A percentile compares a stretch with the other conserved stretches of the same genome.
These are phyloP conservation scores for Drosophila trapezifrons DNA, from an alignment of 1,140 invertebrate species.

Conservation along the genomic window DNA sequence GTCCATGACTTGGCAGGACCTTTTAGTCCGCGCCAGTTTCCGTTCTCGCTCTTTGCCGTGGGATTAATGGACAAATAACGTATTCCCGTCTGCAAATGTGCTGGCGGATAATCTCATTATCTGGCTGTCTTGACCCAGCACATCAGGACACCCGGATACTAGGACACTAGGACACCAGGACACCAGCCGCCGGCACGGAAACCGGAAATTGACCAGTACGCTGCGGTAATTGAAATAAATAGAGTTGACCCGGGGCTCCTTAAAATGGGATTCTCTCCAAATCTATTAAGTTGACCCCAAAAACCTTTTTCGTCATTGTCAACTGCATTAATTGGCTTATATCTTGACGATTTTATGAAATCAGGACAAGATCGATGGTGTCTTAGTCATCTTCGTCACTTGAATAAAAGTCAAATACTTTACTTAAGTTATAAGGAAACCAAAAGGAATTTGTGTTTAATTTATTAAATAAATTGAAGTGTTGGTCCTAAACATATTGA, in stretches of 20 bases:
- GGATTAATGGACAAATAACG: constrained; percentile 53
- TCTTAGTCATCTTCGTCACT: neutral
- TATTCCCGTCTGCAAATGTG: constrained; percentile 48
- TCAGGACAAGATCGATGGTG: neutral
- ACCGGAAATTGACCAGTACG: constrained; percentile 44
- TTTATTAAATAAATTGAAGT: neutral
- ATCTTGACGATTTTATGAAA: neutral
- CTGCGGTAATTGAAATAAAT: constrained; percentile 49
- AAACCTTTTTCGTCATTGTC: constrained; percentile 21
- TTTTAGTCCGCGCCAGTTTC: constrained; percentile 31
- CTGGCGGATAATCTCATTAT: constrained; percentile 51
- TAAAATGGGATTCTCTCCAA: constrained; percentile 11
- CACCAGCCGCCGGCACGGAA: constrained; percentile 20
- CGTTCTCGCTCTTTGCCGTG: constrained; percentile 27
- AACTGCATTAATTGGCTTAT: constrained; percentile 17
- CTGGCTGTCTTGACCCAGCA: constrained; percentile 34
- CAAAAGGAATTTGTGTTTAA: neutral
- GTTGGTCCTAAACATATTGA: too few relatives aligned
- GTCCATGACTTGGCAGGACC: constrained; percentile 41
- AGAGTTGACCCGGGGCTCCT: constrained; percentile 21
- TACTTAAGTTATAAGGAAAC: neutral
- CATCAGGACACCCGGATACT: constrained; percentile 4
- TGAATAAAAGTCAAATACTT: neutral
- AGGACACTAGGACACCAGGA: constrained; percentile 5
- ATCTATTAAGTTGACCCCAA: constrained; percentile 32